These are phyloP conservation scores for Clitarchus hookeri DNA, from an alignment of 2,888 invertebrate species.

Conservation along the genomic window DNA sequence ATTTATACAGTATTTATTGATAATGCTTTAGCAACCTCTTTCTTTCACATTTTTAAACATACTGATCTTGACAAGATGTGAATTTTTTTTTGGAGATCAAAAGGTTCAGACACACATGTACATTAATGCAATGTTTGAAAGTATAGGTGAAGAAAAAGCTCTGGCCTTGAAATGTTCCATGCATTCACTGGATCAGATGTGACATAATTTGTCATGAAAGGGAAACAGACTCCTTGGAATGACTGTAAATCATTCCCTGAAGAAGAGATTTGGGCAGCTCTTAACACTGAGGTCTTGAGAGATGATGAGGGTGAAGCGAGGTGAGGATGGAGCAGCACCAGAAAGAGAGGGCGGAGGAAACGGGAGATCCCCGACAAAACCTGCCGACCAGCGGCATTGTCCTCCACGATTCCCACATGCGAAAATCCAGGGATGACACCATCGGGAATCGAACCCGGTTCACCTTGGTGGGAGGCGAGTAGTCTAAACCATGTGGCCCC, in stretches of 20 bases:
- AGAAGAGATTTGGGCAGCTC: no score
- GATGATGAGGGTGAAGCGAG: no score
- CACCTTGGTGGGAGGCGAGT: no score
- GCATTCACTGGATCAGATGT: background rate
- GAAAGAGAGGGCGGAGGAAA: no score
- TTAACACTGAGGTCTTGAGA: no score
- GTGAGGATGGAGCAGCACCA: no score
- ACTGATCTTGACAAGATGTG: background rate
- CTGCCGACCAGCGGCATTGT: no score
- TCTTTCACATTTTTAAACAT: background rate
- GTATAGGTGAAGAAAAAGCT: constrained; percentile 3
- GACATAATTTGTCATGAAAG: background rate
- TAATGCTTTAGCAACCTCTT: background rate
- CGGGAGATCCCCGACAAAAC: no score
- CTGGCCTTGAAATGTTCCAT: background rate
- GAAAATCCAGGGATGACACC: no score
- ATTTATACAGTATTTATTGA: background rate
- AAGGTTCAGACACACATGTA: background rate
- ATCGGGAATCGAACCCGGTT: no score
- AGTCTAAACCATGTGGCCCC: no score
- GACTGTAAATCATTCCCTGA: background rate
- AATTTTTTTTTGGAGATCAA: background rate
- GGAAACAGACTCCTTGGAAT: background rate
- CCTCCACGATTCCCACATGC: no score
- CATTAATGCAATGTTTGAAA: background rate